A percentile compares a stretch with the other conserved stretches of the same genome.
These are phyloP conservation scores for Tichodroma muraria DNA, from an alignment of 2,113 vertebrate species.

Conservation along the genomic window DNA sequence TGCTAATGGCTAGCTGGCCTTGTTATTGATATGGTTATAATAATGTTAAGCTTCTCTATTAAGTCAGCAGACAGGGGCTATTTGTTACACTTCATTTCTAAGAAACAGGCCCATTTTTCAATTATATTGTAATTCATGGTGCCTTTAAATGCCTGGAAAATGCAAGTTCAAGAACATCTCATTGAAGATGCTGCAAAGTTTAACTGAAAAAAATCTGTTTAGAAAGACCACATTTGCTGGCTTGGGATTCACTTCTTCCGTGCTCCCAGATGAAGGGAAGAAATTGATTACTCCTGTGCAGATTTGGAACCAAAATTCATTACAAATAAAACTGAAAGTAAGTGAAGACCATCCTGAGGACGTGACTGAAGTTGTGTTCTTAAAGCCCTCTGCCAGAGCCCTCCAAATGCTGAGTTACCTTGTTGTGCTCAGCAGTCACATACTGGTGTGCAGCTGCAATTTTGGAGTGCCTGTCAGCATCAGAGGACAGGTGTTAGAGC, in stretches of 20 bases:
- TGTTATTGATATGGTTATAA: conserved; percentile 56
- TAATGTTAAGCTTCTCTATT: conserved; percentile 54
- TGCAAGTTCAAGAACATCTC: background rate
- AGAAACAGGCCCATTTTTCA: conserved; percentile 52
- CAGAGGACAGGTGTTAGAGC: background rate
- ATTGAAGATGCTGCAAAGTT: background rate
- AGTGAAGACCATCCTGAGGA: background rate
- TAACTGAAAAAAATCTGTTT: background rate
- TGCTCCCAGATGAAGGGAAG: background rate
- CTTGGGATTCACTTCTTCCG: background rate
- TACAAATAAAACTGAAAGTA: background rate
- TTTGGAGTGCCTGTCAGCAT: background rate
- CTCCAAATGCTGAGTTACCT: background rate
- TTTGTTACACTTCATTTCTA: conserved; percentile 49
- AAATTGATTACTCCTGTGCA: background rate
- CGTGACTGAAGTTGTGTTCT: background rate
- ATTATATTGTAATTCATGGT: conserved; percentile 15
- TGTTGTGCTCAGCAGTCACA: background rate
- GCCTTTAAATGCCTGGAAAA: conserved; percentile 35
- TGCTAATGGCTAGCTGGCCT: conserved; percentile 12
- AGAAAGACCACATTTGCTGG: background rate
- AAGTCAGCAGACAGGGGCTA: conserved; percentile 39
- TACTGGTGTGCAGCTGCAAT: background rate
- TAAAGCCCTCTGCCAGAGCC: background rate
- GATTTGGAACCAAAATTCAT: background rate